Percentiles rank a stretch among this genome's conserved stretches.
Conservation (phyloP, 2,888 invertebrate species). For the Lasioglossum malachurum region DNA sequence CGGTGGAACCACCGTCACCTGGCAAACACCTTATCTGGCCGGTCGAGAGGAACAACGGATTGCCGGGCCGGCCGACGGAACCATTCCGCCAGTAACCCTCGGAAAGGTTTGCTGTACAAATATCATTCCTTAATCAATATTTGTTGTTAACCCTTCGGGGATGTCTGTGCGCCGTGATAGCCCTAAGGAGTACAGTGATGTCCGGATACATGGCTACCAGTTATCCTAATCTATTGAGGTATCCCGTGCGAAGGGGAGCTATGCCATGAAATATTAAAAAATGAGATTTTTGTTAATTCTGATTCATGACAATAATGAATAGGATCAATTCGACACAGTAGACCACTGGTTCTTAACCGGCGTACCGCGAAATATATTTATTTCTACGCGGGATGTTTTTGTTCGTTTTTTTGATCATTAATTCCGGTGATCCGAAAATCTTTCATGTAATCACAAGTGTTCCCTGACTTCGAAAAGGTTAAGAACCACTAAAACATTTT, state of each 20-base stretch:
- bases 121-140: neutral
- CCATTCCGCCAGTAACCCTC: neutral
- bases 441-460: too few relatives aligned
- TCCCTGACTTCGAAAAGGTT: too few relatives aligned
- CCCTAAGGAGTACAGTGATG: neutral
- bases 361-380: too few relatives aligned
- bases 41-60: constrained; percentile 67
- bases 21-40: constrained; percentile 66
- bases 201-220: neutral
- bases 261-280: neutral
- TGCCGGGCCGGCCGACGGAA: constrained; percentile 7
- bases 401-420: too few relatives aligned
- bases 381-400: too few relatives aligned
- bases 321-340: too few relatives aligned
- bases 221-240: neutral
- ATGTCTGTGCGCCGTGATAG: neutral
- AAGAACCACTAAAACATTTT: too few relatives aligned
- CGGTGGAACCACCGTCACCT: constrained; percentile 69
- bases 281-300: too few relatives aligned
- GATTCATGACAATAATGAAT: too few relatives aligned
- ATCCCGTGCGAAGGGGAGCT: neutral
- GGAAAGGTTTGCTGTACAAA: neutral
- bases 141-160: neutral
- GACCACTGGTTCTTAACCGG: too few relatives aligned
- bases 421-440: too few relatives aligned